Evolutionary conservation across 1,140 invertebrate species (phyloP).

Genomic region (Planococcus citri): DNA sequence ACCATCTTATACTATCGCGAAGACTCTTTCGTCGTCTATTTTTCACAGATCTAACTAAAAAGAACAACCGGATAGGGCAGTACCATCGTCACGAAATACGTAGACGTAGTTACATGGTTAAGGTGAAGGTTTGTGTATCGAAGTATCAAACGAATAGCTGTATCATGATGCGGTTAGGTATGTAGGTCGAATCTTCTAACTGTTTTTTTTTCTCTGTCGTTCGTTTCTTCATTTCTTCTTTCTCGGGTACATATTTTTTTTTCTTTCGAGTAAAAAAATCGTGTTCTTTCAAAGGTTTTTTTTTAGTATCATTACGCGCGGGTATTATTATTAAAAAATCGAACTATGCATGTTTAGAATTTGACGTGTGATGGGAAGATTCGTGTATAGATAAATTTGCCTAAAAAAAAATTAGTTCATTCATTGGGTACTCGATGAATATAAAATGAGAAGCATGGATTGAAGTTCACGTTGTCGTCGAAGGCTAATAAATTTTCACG

Average conservation of each 20-base stretch:
- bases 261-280: not conserved
- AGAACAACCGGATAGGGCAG: not conserved
- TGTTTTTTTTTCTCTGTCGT: not conserved
- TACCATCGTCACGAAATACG: not conserved
- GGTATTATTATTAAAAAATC: not conserved
- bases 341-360: not conserved
- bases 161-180: not conserved
- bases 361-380: too few species aligned
- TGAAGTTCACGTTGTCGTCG: too few species aligned
- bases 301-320: not conserved
- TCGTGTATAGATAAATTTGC: too few species aligned
- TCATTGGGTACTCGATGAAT: too few species aligned
- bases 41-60: not conserved
- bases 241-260: not conserved
- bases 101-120: not conserved
- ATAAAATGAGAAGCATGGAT: too few species aligned
- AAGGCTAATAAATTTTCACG: not conserved
- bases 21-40: too few species aligned
- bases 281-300: not conserved
- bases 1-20: too few species aligned
- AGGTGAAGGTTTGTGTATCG: not conserved
- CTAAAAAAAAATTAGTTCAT: too few species aligned
- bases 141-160: constrained; percentile 1
- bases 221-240: not conserved
- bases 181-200: not conserved